Evolutionary conservation across 2,113 vertebrate genomes (phyloP).

Genomic region (Onychostruthus taczanowskii): DNA sequence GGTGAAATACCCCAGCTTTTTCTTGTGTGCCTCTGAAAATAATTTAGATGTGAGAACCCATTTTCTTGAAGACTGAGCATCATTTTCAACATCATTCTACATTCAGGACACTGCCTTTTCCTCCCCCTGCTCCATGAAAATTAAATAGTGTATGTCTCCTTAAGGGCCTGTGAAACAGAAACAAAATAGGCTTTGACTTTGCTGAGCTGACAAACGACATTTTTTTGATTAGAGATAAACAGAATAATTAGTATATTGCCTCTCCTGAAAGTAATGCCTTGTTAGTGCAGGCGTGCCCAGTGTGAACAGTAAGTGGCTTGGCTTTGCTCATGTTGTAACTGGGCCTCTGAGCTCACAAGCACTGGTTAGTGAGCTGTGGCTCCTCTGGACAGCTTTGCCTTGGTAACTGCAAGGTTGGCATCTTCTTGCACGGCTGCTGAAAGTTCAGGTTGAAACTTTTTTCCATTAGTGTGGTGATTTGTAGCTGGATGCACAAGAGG

Average conservation of each 20-base stretch:
- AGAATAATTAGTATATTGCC: not conserved
- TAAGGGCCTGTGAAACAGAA: not conserved
- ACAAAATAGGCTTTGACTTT: not conserved
- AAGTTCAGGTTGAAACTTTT: not conserved
- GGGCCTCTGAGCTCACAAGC: not conserved
- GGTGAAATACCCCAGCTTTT: not conserved
- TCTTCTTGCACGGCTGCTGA: not conserved
- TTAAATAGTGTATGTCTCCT: not conserved
- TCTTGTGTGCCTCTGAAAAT: not conserved
- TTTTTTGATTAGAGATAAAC: not conserved
- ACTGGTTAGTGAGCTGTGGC: not conserved
- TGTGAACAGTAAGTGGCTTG: not conserved
- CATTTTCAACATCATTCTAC: not conserved
- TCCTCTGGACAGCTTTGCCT: not conserved
- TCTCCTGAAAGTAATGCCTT: not conserved
- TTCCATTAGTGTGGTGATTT: fast-evolving
- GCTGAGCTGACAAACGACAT: not conserved
- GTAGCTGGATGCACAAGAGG: not conserved
- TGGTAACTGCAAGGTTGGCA: not conserved
- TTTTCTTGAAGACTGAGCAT: not conserved
- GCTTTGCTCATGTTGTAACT: not conserved
- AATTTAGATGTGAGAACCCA: not conserved
- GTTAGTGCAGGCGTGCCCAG: not conserved
- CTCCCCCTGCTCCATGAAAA: not conserved
- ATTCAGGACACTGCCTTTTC: not conserved